Evolutionary conservation across 1,140 invertebrate genomes (phyloP).

Genomic region (Mycetomoellerius zeteki): DNA sequence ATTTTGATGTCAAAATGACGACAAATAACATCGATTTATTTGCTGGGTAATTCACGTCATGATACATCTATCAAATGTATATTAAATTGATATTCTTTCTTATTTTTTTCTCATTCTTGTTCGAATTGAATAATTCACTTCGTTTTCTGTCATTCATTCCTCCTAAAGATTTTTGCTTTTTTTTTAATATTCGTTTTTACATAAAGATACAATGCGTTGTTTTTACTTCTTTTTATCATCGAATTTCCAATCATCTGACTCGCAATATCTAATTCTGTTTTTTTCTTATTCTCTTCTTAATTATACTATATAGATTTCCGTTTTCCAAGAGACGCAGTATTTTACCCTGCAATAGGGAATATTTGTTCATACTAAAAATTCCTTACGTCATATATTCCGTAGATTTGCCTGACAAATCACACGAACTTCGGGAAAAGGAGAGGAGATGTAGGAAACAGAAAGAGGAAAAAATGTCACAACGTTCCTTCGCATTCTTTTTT

Average conservation of each 20-base stretch:
- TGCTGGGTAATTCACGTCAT: too few relatives aligned
- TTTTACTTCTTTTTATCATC: neutral
- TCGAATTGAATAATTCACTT: neutral
- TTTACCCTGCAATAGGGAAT: neutral
- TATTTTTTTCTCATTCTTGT: neutral
- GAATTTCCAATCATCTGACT: neutral
- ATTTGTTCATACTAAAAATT: neutral
- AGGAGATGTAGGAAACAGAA: neutral
- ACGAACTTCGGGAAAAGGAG: neutral
- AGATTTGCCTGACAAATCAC: neutral
- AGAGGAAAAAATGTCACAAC: neutral
- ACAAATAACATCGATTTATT: too few relatives aligned
- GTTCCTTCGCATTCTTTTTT: constrained; percentile 1
- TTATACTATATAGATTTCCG: neutral
- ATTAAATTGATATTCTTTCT: neutral
- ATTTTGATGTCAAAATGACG: too few relatives aligned
- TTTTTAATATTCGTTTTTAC: neutral
- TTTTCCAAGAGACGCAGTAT: neutral
- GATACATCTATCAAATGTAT: neutral
- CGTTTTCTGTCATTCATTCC: neutral
- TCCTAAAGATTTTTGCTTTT: neutral
- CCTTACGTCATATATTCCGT: neutral
- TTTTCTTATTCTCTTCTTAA: neutral
- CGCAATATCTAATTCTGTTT: neutral
- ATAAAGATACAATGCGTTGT: neutral